Base-by-base conservation (phyloP, 2,888 invertebrate species). In the Melanostoma scalare region DNA sequence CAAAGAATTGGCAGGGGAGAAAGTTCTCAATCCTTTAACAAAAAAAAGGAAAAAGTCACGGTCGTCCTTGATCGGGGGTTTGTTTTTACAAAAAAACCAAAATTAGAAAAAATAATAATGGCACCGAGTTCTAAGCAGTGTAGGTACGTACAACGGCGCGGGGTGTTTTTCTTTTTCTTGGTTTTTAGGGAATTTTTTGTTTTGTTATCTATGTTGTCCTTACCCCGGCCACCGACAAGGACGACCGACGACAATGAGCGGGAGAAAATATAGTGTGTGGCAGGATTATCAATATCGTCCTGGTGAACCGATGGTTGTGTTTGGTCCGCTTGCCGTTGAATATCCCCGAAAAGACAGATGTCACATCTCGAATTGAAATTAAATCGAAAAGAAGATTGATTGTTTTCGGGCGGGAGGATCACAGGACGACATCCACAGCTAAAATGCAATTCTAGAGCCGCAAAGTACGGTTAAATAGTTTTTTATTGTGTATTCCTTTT, bases 321-420 rank as follows among this genome's bases (percentile, higher is more conserved):
- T 68, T 77, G 80, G 86, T 76, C 60, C 33, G 61, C 65, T 68
- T 63, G 44, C 42, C 10, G 42, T 31, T 42, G 63, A 50, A 63
- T 63, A 71, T 82, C 84, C 85, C 85, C 68, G 85, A 85, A 85
- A 88, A 90, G 90, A 90, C 90, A 90, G 90, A 90, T 90, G 90
- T 90, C 90, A 90, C 90, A 90, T 89, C 89, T 88, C 90, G 90
- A 90, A 90, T 90, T 90, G 90, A 90, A 90, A 90, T 90, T 90
- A 90, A 90, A 89, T 88, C 87, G 88, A 88, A 90, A 89, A 88
- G 88, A 89, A 90, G 90, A 90, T 90, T 90, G 90, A 90, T 90
- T 90, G 90, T 89, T 89, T 88, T 87, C 76, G 72, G 84, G 69
- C 86, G 78, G 78, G 84, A 84, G 84, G 74, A 79, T 84, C 79